phyloP scores from a whole-genome alignment of 2,888 invertebrate genomes.

The Pollenia labialis region DNA sequence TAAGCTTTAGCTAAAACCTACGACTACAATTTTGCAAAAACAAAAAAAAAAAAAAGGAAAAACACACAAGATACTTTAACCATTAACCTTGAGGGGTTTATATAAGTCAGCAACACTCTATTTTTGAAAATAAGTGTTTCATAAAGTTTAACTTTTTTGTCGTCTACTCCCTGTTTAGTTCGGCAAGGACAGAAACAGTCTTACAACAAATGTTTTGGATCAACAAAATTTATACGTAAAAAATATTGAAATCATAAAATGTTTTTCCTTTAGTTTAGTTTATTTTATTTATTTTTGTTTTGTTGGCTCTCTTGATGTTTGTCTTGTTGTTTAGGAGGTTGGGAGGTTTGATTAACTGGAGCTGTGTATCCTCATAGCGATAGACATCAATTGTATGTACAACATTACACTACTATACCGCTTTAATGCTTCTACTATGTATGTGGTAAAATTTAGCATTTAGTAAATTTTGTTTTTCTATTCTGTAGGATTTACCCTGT shows the following conservation, averaged over 20 bases:
- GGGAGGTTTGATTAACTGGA: neutral
- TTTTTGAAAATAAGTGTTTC: slow-evolving; percentile 43
- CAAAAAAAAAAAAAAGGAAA: neutral
- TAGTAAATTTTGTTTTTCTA: slow-evolving; percentile 26
- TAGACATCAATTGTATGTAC: slow-evolving; percentile 53
- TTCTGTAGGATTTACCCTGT: slow-evolving; percentile 50
- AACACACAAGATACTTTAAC: slow-evolving; percentile 63
- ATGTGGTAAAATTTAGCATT: slow-evolving; percentile 47
- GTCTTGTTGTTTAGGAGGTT: slow-evolving; percentile 5
- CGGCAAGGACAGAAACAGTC: neutral
- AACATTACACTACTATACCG: slow-evolving; percentile 10
- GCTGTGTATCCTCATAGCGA: neutral
- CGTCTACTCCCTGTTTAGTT: neutral
- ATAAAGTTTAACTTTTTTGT: slow-evolving; percentile 55
- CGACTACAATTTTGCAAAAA: neutral
- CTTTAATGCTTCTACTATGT: slow-evolving; percentile 13
- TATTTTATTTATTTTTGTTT: no score
- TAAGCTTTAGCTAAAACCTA: slow-evolving; percentile 36
- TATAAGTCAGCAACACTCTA: slow-evolving; percentile 65
- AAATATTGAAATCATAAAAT: slow-evolving; percentile 41
- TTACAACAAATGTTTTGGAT: neutral
- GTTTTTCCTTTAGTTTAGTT: neutral
- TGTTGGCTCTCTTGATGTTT: neutral
- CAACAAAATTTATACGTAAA: neutral
- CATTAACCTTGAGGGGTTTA: slow-evolving; percentile 74